Conservation (phyloP, 2,797 vertebrate genomes). For the Lagothrix lagotricha region DNA sequence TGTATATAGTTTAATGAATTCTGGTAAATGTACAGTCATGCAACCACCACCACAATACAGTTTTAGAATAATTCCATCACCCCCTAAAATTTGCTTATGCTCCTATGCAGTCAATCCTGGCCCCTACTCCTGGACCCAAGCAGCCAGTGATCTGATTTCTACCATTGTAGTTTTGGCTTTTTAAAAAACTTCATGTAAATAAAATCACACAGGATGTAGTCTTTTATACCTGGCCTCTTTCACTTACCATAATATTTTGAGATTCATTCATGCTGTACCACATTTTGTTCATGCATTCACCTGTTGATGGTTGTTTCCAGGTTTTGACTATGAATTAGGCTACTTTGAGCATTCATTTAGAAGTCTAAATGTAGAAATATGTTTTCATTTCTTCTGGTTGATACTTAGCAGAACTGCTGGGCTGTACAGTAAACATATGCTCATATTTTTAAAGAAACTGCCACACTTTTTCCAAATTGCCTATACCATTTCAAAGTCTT, state of each 20-base stretch:
- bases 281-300: background rate
- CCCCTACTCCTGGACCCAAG: background rate
- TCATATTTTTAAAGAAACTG: conserved; percentile 21
- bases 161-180: background rate
- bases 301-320: background rate
- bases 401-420: background rate
- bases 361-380: background rate
- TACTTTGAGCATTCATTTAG: background rate
- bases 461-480: background rate
- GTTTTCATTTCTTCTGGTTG: conserved; percentile 34
- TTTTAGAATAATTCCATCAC: background rate
- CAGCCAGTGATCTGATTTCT: background rate
- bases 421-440: background rate
- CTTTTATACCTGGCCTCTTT: conserved; percentile 6
- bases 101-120: background rate
- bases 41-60: background rate
- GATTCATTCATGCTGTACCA: background rate
- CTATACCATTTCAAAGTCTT: background rate
- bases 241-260: background rate
- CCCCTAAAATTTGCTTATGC: background rate
- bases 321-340: conserved; percentile 8
- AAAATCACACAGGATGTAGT: background rate
- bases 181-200: background rate
- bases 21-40: background rate
- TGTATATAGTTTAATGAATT: background rate